These are phyloP conservation scores for Macquaria ambigua DNA, from an alignment of 2,113 vertebrate species.

Conservation along the genomic window DNA sequence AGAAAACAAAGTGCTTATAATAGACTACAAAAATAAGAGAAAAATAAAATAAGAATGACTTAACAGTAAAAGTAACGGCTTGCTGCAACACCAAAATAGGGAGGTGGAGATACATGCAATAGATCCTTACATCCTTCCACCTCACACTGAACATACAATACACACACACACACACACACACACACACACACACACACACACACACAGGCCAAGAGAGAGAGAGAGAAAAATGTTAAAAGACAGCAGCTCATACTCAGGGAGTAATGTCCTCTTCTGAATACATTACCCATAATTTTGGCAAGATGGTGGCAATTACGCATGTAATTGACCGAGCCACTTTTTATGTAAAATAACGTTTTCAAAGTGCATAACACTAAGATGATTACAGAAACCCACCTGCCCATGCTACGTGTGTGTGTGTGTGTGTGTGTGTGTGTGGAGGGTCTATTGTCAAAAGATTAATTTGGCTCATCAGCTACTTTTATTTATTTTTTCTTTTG, in stretches of 20 bases:
- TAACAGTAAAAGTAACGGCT: neutral
- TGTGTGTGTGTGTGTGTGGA: neutral
- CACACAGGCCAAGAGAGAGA: too few species aligned
- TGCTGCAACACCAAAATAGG: neutral
- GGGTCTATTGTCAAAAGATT: constrained; percentile 1
- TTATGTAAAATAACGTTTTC: constrained; percentile 77
- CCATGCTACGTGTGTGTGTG: constrained; percentile 33
- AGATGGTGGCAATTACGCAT: constrained; percentile 79
- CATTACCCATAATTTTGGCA: constrained; percentile 74
- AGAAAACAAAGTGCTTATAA: neutral
- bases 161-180: constrained; percentile 51
- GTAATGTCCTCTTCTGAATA: constrained; percentile 73
- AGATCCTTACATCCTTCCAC: constrained; percentile 14
- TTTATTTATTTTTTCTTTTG: neutral
- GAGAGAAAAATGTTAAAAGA: constrained; percentile 33
- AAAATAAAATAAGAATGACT: neutral
- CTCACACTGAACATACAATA: neutral
- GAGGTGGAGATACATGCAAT: neutral
- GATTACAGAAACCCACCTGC: constrained; percentile 74
- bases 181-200: constrained; percentile 53
- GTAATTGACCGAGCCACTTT: constrained; percentile 77
- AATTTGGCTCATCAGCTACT: neutral
- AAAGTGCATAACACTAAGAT: constrained; percentile 66
- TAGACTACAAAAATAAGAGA: neutral
- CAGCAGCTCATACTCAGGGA: constrained; percentile 54